Evolutionary conservation across 2,888 invertebrate species (phyloP), one percentile per base, ranked within the genome.

Genomic region (Epistrophe grossulariae): DNA sequence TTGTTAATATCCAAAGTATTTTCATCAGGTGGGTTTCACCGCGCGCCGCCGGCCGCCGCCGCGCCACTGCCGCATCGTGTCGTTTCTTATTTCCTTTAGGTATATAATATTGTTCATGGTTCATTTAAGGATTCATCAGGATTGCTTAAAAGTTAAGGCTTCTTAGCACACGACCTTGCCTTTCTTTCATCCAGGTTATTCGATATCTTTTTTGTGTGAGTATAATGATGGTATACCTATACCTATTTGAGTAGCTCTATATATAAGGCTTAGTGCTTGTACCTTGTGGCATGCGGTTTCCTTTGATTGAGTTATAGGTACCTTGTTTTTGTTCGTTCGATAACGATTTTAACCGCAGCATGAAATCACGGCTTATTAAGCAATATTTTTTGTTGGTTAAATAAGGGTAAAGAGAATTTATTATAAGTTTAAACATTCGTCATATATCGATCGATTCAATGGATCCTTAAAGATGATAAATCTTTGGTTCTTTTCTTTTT

Each of bases 331-430:
- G 24, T 52, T 52, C 28, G 24, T 52, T 52, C 28, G 13, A 52
- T 2, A 31, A 38, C 40, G 15, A 66, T 71, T 85, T 43, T 15
- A 79, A 82, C 85, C 85, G 57, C 82, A 85, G 64, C 85, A 85
- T 73, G 52, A 85, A 79, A 79, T 78, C 85, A 85, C 70, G 71
- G 74, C 59, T 71, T 78, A 85, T 82, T 85, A 82, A 79, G 78
- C 82, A 74, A 82, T 79, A 78, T 79, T 85, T 79, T 79, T 82
- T 24, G 24, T 82, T 60, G 64, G 68, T 84, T 84, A 40, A 48
- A 13, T n/a, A 62, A 19, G 8, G 62, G 15, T 31, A n/a, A 24
- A 28, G 24, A 8, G 13, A 13, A 24, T 52, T 52, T 24, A 50
- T 7, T 50, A 52, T 15, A 24, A 19, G 6, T 11, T 52, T 15